These are phyloP conservation scores for Actinernus sp. DNA, from an alignment of 92 coral and sea anemone genomes.

Conservation along the genomic window DNA sequence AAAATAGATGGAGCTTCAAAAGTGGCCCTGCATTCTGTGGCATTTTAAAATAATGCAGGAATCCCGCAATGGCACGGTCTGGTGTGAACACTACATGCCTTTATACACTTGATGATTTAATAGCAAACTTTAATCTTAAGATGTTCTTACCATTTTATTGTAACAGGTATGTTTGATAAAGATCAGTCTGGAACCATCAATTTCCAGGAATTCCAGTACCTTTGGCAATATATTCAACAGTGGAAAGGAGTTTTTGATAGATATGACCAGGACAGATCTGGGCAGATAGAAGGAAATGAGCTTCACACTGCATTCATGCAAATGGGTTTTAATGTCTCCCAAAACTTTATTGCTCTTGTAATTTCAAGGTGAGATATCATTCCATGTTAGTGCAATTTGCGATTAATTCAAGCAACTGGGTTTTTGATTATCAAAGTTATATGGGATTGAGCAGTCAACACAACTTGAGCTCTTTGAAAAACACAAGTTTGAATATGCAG, in stretches of 20 bases:
- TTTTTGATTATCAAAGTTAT: no score
- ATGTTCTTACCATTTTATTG: no score
- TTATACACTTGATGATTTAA: no score
- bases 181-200: conserved; percentile 98
- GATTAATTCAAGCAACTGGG: background rate
- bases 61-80: no score
- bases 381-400: background rate
- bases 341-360: conserved; percentile 70
- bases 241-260: conserved; percentile 99
- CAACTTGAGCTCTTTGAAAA: no score
- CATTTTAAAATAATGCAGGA: no score
- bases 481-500: no score
- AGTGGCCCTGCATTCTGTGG: no score
- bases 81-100: no score
- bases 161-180: conserved; percentile 94
- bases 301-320: conserved; percentile 82
- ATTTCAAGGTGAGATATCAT: conserved; percentile 62
- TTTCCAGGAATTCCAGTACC: conserved; percentile 90
- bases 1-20: no score
- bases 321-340: conserved; percentile 94
- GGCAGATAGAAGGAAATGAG: conserved; percentile 86
- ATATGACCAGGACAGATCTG: conserved; percentile 94
- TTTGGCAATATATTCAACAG: conserved; percentile 94
- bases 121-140: no score
- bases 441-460: no score